Conservation (phyloP, 2,888 invertebrate species). For the Caenorhabditis sp. region DNA sequence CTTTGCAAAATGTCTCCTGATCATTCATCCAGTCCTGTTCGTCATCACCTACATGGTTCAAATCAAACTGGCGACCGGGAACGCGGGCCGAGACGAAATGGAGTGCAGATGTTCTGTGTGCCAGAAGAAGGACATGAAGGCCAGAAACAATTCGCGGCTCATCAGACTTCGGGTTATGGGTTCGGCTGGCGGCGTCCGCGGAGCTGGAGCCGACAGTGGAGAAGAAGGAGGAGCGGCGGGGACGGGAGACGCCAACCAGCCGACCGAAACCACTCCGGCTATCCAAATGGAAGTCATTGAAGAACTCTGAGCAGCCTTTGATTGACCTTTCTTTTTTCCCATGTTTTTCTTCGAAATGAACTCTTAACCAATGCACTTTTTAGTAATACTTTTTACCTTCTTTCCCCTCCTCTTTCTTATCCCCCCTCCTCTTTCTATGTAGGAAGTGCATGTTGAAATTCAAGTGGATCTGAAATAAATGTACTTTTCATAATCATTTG, state of each 20-base stretch:
- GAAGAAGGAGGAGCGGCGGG: slow-evolving; percentile 12
- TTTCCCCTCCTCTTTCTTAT: background rate
- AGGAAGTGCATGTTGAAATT: too few species aligned
- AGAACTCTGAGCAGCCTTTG: slow-evolving; percentile 29
- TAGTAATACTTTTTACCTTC: too few species aligned
- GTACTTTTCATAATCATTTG: too few species aligned
- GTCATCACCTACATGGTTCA: slow-evolving; percentile 31
- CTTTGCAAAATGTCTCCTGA: slow-evolving; percentile 18
- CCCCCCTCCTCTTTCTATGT: too few species aligned
- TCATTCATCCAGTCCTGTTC: slow-evolving; percentile 20
- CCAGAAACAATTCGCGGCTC: slow-evolving; percentile 15
- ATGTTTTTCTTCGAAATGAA: background rate
- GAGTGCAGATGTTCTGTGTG: slow-evolving; percentile 27
- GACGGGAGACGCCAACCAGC: slow-evolving; percentile 21
- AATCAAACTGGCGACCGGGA: slow-evolving; percentile 16
- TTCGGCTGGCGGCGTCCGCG: slow-evolving; percentile 5
- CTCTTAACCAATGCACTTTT: background rate
- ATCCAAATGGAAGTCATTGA: slow-evolving; percentile 23
- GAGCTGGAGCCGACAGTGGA: slow-evolving; percentile 3
- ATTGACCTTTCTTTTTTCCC: slow-evolving; percentile 31
- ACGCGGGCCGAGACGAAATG: slow-evolving; percentile 1
- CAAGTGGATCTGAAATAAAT: too few species aligned
- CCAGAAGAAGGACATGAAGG: slow-evolving; percentile 12
- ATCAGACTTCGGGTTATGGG: slow-evolving; percentile 13
- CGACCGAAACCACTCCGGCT: slow-evolving; percentile 42